Base-by-base conservation (phyloP, 2,797 vertebrate genomes). In the Rhinophrynus dorsalis region DNA sequence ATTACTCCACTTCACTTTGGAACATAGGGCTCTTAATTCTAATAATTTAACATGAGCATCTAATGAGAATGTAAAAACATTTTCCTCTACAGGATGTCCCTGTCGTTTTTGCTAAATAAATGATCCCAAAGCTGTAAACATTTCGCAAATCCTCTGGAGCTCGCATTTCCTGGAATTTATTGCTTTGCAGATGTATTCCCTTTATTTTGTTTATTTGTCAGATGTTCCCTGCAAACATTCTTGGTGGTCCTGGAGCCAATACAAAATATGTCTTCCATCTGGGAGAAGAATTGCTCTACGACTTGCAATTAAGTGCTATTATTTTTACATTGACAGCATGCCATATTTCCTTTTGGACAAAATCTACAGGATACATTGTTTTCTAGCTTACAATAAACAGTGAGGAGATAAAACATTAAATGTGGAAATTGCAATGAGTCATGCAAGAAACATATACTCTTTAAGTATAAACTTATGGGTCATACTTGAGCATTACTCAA, bases 141-240 rank as follows among this genome's bases (percentile, higher is more conserved):
- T 57, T 72, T 72, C 58, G 32, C 30, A 72, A 42, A 64, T 72
- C 40, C 56, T 65, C 68, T 65, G 52, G 60, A 51, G 33, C 44
- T 72, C 32, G 42, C 32, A 64, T 64, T 64, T 72, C 51, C 60
- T 72, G 60, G 60, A 72, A 72, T 72, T 57, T 72, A 72, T 72
- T 56, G 42, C 30, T 71, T 47, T 57, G 42, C 52, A 51, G 24
- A 58, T 57, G 23, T 63, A 54, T 48, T 71, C 67, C 24, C 15
- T 64, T 50, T 71, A 57, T 64, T 64, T 23, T 64, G 52, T 64
- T 65, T 72, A 65, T 72, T 70, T 64, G 51, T 65, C 60, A 64
- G 52, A 58, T 64, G 68, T 65, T 72, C 40, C 50, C 32, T 58
- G 33, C 15, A 64, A 57, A 63, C 51, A 71, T 56, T 40, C 51